A percentile compares a stretch with the other conserved stretches of the same genome.
phyloP scores from a whole-genome alignment of 2,797 vertebrate genomes.

The Myotis myotis region DNA sequence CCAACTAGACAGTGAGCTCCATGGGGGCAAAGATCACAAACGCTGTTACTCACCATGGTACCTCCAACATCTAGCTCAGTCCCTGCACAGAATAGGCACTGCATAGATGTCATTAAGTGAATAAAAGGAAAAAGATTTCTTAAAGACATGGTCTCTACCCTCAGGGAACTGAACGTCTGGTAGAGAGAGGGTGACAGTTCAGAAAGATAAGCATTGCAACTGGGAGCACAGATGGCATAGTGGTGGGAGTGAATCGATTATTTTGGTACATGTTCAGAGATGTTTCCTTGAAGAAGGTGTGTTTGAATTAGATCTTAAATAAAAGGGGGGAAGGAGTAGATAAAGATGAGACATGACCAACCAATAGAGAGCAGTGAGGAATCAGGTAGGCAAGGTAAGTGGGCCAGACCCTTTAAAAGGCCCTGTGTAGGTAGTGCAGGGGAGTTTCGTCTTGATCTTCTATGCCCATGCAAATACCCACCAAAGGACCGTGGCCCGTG shows the following conservation, averaged over 20 bases:
- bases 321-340: not conserved
- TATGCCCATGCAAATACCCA: not conserved
- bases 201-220: not conserved
- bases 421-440: not conserved
- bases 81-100: not conserved
- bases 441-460: not conserved
- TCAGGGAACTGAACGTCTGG: not conserved
- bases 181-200: not conserved
- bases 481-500: not conserved
- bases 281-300: not conserved
- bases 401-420: not conserved
- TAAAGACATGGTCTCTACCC: not conserved
- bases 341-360: not conserved
- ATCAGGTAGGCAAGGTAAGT: not conserved
- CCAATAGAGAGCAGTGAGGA: not conserved
- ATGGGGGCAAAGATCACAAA: not conserved
- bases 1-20: not conserved
- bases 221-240: not conserved
- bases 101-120: not conserved
- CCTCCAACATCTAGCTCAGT: not conserved
- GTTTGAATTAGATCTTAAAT: not conserved
- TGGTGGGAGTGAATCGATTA: not conserved
- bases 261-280: not conserved
- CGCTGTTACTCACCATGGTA: not conserved
- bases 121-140: not conserved